These are phyloP conservation scores for Periphyllus acericola DNA, from an alignment of 2,888 invertebrate species.

Conservation along the genomic window DNA sequence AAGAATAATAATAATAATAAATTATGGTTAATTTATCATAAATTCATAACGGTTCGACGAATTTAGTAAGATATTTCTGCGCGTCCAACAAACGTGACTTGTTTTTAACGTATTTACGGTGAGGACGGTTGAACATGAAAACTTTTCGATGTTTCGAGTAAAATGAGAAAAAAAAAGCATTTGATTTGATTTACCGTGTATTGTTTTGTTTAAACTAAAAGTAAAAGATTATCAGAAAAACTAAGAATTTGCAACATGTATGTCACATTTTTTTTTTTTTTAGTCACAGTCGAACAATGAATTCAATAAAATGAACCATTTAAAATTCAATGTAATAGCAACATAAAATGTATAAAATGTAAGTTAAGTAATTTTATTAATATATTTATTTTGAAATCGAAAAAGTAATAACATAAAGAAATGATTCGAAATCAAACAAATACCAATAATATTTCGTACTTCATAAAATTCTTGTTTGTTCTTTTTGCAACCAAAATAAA, in stretches of 20 bases:
- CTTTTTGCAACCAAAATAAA: slow-evolving; percentile 1
- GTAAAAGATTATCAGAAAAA: background rate
- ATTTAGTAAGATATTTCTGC: background rate
- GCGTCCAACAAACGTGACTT: slow-evolving; percentile 11
- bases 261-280: no score
- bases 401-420: no score
- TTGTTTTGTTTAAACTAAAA: background rate
- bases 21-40: slow-evolving; percentile 39
- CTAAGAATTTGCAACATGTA: no score
- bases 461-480: background rate
- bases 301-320: no score
- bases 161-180: background rate
- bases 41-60: background rate
- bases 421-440: no score
- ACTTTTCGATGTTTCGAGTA: background rate
- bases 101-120: background rate
- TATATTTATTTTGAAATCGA: no score
- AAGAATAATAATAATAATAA: slow-evolving; percentile 12
- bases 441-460: no score
- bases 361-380: no score
- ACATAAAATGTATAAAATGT: no score
- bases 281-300: no score
- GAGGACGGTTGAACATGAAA: background rate
- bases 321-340: no score
- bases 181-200: background rate